phyloP scores from a whole-genome alignment of 2,797 vertebrate genomes.

The Hypotaenidia philippensis region DNA sequence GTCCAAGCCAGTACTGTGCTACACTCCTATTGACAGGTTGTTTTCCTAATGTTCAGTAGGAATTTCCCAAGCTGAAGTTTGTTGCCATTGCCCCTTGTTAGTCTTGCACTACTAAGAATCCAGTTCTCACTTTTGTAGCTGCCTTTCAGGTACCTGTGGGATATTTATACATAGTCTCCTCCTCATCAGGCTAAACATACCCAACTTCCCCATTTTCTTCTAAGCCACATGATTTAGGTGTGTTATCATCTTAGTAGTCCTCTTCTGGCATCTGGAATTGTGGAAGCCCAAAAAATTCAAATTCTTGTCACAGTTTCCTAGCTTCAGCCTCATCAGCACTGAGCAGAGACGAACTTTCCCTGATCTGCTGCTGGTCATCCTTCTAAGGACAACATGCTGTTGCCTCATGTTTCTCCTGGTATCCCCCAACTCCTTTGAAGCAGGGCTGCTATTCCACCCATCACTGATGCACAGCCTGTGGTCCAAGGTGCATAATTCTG shows the following conservation, averaged over 20 bases:
- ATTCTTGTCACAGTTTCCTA: not conserved
- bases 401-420: not conserved
- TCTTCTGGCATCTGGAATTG: not conserved
- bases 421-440: not conserved
- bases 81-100: not conserved
- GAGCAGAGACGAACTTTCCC: not conserved
- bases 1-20: too few species aligned
- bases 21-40: not conserved
- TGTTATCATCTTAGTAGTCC: rapidly evolving
- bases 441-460: not conserved
- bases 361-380: not conserved
- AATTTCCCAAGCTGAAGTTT: not conserved
- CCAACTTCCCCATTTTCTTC: not conserved
- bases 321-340: not conserved
- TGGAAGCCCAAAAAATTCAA: not conserved
- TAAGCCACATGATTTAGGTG: rapidly evolving
- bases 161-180: not conserved
- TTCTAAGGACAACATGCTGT: not conserved
- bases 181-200: not conserved
- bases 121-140: not conserved
- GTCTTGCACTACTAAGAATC: not conserved
- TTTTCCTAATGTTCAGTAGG: not conserved
- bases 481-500: rapidly evolving
- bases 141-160: not conserved
- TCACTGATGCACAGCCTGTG: rapidly evolving